Evolutionary conservation across 1,140 invertebrate species (phyloP).

Genomic region (Plectrocnemia conspersa): DNA sequence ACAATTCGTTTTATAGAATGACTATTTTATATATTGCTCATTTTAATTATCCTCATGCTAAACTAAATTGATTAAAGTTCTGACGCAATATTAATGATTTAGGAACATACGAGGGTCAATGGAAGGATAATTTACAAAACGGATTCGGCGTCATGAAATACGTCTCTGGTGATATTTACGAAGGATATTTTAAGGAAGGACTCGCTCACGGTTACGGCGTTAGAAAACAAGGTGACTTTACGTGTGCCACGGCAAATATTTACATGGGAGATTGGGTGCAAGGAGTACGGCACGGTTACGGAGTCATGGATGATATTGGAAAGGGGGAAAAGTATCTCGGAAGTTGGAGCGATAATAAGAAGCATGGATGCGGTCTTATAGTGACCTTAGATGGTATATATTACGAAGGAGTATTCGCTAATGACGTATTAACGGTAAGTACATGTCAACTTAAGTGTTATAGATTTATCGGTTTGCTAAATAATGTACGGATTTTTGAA

Average conservation of each 20-base stretch:
- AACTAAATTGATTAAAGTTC: too few relatives aligned
- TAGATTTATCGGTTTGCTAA: too few relatives aligned
- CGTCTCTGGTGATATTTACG: slow-evolving; percentile 65
- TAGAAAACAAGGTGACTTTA: slow-evolving; percentile 74
- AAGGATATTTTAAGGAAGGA: slow-evolving; percentile 81
- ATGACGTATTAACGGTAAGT: slow-evolving; percentile 69
- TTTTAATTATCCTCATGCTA: too few relatives aligned
- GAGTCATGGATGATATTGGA: slow-evolving; percentile 80
- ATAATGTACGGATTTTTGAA: slow-evolving; percentile 3
- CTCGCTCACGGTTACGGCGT: slow-evolving; percentile 78
- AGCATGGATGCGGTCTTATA: slow-evolving; percentile 75
- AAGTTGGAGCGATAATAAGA: slow-evolving; percentile 76
- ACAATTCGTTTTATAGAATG: too few relatives aligned
- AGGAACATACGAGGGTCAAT: slow-evolving; percentile 75
- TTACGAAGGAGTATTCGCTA: slow-evolving; percentile 79
- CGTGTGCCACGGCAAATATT: slow-evolving; percentile 65
- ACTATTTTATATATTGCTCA: too few relatives aligned
- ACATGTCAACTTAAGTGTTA: too few relatives aligned
- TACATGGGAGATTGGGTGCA: slow-evolving; percentile 82
- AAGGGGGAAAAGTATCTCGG: slow-evolving; percentile 87
- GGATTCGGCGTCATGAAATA: slow-evolving; percentile 74
- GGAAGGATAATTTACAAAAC: slow-evolving; percentile 78
- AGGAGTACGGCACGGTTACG: slow-evolving; percentile 76
- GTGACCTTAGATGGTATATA: slow-evolving; percentile 86
- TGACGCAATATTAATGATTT: too few relatives aligned